A percentile compares a stretch with the other conserved stretches of the same genome.
These are phyloP conservation scores for Brachypodius melanocephalos DNA, from an alignment of 2,113 vertebrate species.

Conservation along the genomic window DNA sequence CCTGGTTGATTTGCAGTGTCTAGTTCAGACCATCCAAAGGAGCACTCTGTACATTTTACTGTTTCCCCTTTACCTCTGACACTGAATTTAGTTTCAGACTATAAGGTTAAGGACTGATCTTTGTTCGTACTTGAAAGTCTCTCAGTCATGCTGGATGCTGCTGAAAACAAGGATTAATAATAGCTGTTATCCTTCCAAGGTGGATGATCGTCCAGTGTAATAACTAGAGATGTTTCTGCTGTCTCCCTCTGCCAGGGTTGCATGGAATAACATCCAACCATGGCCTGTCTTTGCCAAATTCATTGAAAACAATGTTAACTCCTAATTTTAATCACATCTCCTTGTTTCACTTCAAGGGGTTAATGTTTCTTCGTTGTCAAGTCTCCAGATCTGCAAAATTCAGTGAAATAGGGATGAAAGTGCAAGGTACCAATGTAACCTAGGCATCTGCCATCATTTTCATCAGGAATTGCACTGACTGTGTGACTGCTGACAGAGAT, in stretches of 20 bases:
- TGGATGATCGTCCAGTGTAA: not conserved
- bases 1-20: not conserved
- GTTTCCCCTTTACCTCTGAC: not conserved
- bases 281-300: not conserved
- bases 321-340: not conserved
- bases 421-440: not conserved
- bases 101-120: not conserved
- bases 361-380: not conserved
- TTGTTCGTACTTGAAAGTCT: not conserved
- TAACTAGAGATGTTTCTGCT: not conserved
- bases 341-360: not conserved
- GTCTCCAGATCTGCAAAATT: not conserved
- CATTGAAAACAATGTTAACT: not conserved
- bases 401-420: not conserved
- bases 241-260: slow-evolving; percentile 16
- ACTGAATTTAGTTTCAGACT: not conserved
- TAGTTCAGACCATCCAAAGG: not conserved
- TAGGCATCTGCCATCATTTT: not conserved
- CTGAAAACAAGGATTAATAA: not conserved
- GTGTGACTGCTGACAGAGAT: slow-evolving; percentile 46
- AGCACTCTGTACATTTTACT: not conserved
- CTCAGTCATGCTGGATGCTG: not conserved
- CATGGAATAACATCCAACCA: not conserved
- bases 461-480: slow-evolving; percentile 1
- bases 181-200: not conserved